Conservation (phyloP, 2,113 vertebrate species). For the Hemichromis elongatus region DNA sequence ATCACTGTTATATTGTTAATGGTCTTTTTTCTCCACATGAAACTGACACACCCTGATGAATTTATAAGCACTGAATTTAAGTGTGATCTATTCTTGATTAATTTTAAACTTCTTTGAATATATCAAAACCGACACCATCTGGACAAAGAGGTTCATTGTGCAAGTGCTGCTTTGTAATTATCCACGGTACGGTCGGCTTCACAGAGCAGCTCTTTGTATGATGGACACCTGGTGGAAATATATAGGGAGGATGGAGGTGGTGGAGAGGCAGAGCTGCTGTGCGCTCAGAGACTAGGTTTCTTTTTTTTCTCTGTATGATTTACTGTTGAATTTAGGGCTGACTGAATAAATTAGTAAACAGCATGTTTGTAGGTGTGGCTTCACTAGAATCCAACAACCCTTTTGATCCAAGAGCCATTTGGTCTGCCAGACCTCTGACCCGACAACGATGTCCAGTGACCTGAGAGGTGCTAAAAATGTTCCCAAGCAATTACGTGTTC, state of each 20-base stretch:
- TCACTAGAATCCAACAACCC: neutral
- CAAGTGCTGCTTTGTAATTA: neutral
- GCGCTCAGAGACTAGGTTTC: constrained; percentile 22
- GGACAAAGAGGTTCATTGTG: constrained; percentile 20
- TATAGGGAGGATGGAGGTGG: constrained; percentile 15
- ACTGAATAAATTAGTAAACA: neutral
- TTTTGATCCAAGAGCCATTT: neutral
- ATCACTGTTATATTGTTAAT: neutral
- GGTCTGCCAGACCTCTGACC: constrained; percentile 6
- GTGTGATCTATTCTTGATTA: neutral
- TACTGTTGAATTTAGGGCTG: neutral
- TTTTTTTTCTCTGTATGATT: neutral
- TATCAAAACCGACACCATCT: neutral
- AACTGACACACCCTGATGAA: neutral
- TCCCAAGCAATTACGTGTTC: constrained; percentile 41
- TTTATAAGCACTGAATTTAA: constrained; percentile 6
- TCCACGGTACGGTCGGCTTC: constrained; percentile 12
- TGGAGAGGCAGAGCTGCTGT: neutral
- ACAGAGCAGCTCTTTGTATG: constrained; percentile 40
- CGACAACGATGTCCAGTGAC: constrained; percentile 11
- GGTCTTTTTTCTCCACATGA: neutral
- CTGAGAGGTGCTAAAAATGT: constrained; percentile 31
- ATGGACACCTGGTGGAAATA: constrained; percentile 57
- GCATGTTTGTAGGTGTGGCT: neutral
- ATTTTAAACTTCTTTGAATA: neutral